These are phyloP conservation scores for Agapornis roseicollis DNA, from an alignment of 2,113 vertebrate species.

Conservation along the genomic window DNA sequence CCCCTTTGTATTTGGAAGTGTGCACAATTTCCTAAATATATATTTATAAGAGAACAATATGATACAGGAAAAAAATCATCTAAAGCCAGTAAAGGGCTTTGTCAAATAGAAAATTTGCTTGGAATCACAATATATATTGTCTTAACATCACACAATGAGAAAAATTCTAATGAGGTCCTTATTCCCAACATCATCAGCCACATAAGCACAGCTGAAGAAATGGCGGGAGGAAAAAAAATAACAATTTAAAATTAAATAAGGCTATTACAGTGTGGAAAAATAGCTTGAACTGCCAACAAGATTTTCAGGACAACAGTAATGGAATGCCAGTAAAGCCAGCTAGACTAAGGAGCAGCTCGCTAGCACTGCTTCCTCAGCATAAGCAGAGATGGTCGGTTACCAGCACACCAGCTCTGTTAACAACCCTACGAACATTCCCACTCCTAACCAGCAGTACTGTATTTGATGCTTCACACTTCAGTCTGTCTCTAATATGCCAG, in stretches of 20 bases:
- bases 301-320: not conserved
- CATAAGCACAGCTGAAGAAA: constrained; percentile 61
- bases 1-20: constrained; percentile 71
- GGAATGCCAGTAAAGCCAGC: not conserved
- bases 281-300: constrained; percentile 60
- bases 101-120: constrained; percentile 70
- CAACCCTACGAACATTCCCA: not conserved
- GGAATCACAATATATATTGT: constrained; percentile 70
- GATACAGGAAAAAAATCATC: constrained; percentile 69
- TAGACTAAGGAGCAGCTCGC: not conserved
- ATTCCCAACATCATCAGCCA: constrained; percentile 69
- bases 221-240: constrained; percentile 71
- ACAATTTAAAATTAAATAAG: constrained; percentile 79
- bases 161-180: constrained; percentile 71
- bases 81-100: constrained; percentile 68
- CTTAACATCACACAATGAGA: constrained; percentile 66
- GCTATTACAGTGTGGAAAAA: constrained; percentile 65
- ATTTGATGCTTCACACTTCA: not conserved
- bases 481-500: not conserved
- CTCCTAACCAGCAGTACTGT: not conserved
- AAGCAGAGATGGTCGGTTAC: not conserved
- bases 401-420: not conserved
- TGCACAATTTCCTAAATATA: constrained; percentile 68
- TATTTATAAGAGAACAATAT: constrained; percentile 71
- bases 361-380: not conserved